These are phyloP conservation scores for Bombus waltoni DNA, from an alignment of 1,140 invertebrate species.

Conservation along the genomic window DNA sequence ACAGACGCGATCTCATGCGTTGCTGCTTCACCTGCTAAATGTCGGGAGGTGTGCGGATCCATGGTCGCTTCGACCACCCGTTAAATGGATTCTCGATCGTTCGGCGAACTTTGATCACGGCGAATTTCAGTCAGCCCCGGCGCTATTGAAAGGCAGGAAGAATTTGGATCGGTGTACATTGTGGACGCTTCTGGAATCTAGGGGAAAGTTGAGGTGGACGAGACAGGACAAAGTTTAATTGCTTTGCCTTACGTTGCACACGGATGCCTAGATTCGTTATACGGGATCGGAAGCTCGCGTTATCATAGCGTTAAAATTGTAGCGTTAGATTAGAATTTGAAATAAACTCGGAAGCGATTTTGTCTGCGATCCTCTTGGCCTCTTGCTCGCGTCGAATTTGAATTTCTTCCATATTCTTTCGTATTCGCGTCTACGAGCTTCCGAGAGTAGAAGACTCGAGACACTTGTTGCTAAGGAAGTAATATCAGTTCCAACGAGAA, in stretches of 20 bases:
- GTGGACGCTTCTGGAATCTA: conserved; percentile 1
- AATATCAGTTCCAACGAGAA: conserved; percentile 44
- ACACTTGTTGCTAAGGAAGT: conserved; percentile 66
- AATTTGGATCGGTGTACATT: conserved; percentile 10
- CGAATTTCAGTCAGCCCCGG: neutral
- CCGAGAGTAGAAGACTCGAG: neutral
- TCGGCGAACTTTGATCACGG: conserved; percentile 2
- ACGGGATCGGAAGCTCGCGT: neutral
- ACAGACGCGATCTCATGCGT: conserved; percentile 6
- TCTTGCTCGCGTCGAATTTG: neutral
- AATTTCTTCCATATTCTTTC: neutral
- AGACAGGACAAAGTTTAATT: neutral
- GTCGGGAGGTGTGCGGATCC: conserved; percentile 1
- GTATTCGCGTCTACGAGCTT: neutral
- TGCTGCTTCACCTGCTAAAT: conserved; percentile 36
- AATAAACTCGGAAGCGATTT: neutral
- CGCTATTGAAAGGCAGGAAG: neutral
- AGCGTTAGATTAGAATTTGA: neutral
- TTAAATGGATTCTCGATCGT: conserved; percentile 22
- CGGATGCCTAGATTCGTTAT: neutral
- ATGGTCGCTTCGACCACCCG: neutral
- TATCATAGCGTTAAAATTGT: neutral
- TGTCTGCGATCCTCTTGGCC: neutral
- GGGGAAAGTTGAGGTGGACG: neutral
- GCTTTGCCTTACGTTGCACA: neutral